Conservation (phyloP, 2,797 vertebrate genomes). For the Sarcophilus harrisii region DNA sequence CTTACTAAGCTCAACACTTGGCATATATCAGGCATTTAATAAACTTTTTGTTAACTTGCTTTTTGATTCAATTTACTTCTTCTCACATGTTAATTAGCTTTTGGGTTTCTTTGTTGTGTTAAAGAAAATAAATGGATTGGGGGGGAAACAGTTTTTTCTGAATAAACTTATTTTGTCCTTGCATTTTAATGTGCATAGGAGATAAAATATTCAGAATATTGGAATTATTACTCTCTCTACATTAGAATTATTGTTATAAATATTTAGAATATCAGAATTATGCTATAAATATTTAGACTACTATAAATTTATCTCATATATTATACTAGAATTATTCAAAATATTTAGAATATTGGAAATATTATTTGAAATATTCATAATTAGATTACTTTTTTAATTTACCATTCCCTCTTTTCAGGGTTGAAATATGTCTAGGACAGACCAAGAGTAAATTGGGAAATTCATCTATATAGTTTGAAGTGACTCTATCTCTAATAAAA, state of each 20-base stretch:
- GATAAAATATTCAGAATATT: neutral
- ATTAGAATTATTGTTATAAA: neutral
- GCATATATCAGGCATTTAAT: neutral
- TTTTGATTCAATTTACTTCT: neutral
- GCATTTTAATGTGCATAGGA: neutral
- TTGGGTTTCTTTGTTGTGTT: constrained; percentile 4
- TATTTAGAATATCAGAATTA: neutral
- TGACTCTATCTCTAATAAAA: neutral
- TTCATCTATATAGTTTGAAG: neutral
- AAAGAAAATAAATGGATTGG: constrained; percentile 22
- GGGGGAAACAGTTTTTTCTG: neutral
- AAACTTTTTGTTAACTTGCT: neutral
- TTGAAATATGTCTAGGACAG: neutral
- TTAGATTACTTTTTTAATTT: constrained; percentile 8
- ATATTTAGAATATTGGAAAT: neutral
- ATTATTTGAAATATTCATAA: constrained; percentile 26
- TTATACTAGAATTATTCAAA: neutral
- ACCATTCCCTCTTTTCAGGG: neutral
- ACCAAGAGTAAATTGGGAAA: neutral
- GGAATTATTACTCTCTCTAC: neutral
- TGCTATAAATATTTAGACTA: neutral
- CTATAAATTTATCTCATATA: neutral
- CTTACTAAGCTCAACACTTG: neutral
- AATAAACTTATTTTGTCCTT: neutral
- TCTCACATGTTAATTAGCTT: constrained; percentile 26